Conservation (phyloP, 2,797 vertebrate genomes). For the Chiroxiphia lanceolata region DNA sequence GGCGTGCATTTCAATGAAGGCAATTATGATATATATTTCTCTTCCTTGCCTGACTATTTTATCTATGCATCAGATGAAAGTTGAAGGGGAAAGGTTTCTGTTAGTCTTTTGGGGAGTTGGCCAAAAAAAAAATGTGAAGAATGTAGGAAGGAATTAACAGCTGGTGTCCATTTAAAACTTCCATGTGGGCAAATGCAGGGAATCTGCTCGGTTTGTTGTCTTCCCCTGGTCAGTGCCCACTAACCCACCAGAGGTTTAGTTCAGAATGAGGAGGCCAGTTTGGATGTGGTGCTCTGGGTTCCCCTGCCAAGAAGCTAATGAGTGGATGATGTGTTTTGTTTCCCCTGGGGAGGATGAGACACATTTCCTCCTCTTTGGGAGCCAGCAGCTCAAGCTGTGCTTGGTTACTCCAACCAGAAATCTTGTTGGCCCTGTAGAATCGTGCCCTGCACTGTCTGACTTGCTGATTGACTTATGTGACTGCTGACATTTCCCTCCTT, state of each 20-base stretch:
- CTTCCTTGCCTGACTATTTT: slow-evolving; percentile 35
- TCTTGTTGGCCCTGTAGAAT: not conserved
- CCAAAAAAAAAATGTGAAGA: slow-evolving; percentile 55
- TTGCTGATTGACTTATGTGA: not conserved
- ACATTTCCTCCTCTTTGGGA: not conserved
- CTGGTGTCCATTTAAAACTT: slow-evolving; percentile 46
- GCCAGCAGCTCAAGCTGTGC: not conserved
- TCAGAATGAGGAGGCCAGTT: not conserved
- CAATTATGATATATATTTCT: slow-evolving; percentile 2
- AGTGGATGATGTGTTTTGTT: not conserved
- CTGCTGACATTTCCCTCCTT: not conserved
- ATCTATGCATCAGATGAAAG: slow-evolving; percentile 47
- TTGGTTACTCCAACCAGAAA: not conserved
- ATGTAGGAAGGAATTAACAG: slow-evolving; percentile 46
- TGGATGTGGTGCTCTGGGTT: not conserved
- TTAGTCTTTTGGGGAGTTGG: slow-evolving; percentile 47
- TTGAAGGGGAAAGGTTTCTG: slow-evolving; percentile 47
- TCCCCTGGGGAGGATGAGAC: slow-evolving; percentile 6
- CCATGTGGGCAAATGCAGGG: not conserved
- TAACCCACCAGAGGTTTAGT: not conserved
- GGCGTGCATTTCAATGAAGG: slow-evolving; percentile 17
- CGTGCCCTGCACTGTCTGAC: not conserved
- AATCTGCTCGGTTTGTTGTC: not conserved
- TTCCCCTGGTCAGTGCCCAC: not conserved
- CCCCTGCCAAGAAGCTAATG: not conserved